These are phyloP conservation scores for Euproctis similis DNA, from an alignment of 2,888 invertebrate genomes.

Conservation along the genomic window DNA sequence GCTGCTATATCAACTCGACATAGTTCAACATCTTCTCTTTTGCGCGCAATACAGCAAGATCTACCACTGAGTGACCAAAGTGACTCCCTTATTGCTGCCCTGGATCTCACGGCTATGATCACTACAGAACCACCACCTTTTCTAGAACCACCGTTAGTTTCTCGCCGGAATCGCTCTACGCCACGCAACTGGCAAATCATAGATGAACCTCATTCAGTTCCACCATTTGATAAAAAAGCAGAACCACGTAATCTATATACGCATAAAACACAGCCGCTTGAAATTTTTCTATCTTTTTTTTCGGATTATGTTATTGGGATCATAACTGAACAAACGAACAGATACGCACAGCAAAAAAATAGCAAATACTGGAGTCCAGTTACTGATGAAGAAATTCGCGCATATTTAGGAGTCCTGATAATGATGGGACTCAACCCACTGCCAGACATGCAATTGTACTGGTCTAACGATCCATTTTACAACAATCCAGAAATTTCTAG, in stretches of 20 bases:
- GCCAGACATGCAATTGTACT: constrained; percentile 7
- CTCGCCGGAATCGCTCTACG: too few species aligned
- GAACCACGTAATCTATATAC: constrained; percentile 8
- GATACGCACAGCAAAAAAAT: constrained; percentile 6
- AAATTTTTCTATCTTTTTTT: constrained; percentile 6
- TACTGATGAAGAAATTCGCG: constrained; percentile 11
- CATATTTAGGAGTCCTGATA: constrained; percentile 10
- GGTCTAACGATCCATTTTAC: neutral
- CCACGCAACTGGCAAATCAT: too few species aligned
- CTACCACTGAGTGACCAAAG: too few species aligned
- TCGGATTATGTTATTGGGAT: constrained; percentile 6
- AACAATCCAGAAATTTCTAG: neutral
- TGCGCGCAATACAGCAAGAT: too few species aligned
- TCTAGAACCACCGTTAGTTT: too few species aligned
- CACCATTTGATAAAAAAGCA: constrained; percentile 9
- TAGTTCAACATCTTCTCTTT: too few species aligned
- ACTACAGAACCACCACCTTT: too few species aligned
- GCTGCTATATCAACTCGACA: too few species aligned
- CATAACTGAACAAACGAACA: constrained; percentile 10
- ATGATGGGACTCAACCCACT: constrained; percentile 7
- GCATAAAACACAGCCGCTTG: constrained; percentile 6
- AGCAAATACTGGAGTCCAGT: constrained; percentile 11
- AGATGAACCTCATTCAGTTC: too few species aligned
- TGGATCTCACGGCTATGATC: too few species aligned
- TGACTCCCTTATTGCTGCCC: too few species aligned